These are phyloP conservation scores for Noctua janthe DNA, from an alignment of 2,888 invertebrate species.

Conservation along the genomic window DNA sequence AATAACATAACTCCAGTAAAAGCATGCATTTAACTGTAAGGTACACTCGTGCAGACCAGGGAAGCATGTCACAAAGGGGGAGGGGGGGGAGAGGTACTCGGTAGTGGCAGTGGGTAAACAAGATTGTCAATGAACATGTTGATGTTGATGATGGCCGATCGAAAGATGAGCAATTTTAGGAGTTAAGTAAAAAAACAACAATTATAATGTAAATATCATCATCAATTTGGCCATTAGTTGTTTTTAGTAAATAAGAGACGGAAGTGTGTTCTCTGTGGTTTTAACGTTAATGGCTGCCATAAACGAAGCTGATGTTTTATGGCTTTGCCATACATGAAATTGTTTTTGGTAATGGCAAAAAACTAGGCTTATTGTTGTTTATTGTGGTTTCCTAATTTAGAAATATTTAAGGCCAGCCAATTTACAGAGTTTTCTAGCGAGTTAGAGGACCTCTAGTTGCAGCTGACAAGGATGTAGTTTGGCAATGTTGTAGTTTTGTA, in stretches of 20 bases:
- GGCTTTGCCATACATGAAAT: slow-evolving; percentile 25
- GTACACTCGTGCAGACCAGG: neutral
- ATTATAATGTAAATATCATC: neutral
- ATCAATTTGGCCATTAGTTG: slow-evolving; percentile 30
- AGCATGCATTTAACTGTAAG: neutral
- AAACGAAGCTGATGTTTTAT: slow-evolving; percentile 42
- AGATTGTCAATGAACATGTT: neutral
- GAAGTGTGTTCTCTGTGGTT: slow-evolving; percentile 12
- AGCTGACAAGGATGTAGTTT: neutral
- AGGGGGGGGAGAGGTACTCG: neutral
- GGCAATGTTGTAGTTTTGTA: neutral
- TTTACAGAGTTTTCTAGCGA: neutral
- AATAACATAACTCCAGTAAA: neutral
- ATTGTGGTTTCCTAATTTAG: slow-evolving; percentile 12
- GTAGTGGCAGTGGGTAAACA: neutral
- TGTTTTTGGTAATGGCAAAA: slow-evolving; percentile 24
- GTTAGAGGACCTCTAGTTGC: neutral
- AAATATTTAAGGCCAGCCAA: neutral
- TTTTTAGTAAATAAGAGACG: slow-evolving; percentile 27
- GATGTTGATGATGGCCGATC: neutral
- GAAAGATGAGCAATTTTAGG: neutral
- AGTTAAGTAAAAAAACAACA: neutral
- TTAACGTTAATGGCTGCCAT: slow-evolving; percentile 24
- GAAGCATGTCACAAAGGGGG: neutral
- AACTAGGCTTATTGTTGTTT: slow-evolving; percentile 18